Percentiles rank a stretch among this genome's conserved stretches.
Evolutionary conservation across 2,113 vertebrate genomes (phyloP).

Genomic region (Aix galericulata): DNA sequence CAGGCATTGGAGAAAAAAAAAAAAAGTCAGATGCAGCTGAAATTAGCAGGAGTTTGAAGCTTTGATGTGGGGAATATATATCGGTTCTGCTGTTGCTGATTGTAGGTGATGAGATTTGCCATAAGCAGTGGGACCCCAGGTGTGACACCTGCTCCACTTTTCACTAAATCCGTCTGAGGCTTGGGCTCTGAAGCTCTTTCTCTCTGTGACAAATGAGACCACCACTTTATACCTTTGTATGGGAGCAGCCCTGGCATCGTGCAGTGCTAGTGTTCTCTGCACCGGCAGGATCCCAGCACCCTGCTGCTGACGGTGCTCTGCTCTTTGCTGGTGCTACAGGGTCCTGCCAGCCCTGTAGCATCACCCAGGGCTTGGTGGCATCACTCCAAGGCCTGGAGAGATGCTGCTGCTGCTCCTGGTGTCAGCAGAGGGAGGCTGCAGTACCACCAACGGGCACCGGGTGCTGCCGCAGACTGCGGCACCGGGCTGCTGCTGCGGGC

Average conservation of each 20-base stretch:
- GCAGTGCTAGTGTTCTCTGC: neutral
- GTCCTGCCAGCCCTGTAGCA: neutral
- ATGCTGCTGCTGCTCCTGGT: neutral
- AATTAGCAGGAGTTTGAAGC: neutral
- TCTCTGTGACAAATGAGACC: neutral
- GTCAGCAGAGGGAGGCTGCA: neutral
- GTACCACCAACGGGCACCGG: constrained; percentile 7
- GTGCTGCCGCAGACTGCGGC: constrained; percentile 46
- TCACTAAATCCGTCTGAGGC: neutral
- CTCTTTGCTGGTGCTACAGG: neutral
- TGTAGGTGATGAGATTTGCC: neutral
- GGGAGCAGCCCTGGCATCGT: accelerated
- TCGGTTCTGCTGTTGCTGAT: neutral
- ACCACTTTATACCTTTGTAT: accelerated
- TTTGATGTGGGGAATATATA: neutral
- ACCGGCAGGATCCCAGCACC: neutral
- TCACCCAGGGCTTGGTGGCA: neutral
- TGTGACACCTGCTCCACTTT: accelerated
- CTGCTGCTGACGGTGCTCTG: no score
- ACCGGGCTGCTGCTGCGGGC: no score
- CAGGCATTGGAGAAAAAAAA: neutral
- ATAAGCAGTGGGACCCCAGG: neutral
- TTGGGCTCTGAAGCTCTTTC: neutral
- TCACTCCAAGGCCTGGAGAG: neutral
- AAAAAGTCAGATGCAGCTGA: neutral